These are phyloP conservation scores for Okamejei kenojei DNA, from an alignment of 2,797 vertebrate species.

Conservation along the genomic window DNA sequence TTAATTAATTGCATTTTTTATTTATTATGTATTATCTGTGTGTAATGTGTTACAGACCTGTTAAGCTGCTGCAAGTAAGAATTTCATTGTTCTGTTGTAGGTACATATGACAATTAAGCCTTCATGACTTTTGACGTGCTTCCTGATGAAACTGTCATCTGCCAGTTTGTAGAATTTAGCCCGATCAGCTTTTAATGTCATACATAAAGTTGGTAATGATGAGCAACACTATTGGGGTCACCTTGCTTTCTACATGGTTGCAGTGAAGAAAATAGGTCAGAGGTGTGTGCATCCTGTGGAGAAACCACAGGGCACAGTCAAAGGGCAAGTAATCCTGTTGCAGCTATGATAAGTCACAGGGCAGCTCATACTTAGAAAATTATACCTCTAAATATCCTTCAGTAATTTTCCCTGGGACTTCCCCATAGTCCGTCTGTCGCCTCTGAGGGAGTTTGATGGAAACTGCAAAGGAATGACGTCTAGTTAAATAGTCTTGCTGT, in stretches of 20 bases:
- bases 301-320: not conserved
- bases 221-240: not conserved
- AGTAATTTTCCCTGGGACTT: not conserved
- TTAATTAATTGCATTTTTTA: no score
- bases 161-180: not conserved
- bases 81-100: no score
- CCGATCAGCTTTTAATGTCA: not conserved
- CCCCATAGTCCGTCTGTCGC: not conserved
- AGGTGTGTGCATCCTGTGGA: not conserved
- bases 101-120: no score
- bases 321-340: not conserved
- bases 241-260: not conserved
- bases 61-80: no score
- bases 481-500: not conserved
- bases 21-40: no score
- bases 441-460: not conserved
- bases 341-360: not conserved
- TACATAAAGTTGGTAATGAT: not conserved
- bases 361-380: not conserved
- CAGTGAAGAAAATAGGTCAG: not conserved
- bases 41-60: no score
- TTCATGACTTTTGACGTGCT: no score
- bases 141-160: no score
- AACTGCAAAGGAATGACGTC: not conserved
- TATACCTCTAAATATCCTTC: not conserved